Evolutionary conservation across 2,113 vertebrate species (phyloP).

Genomic region (Malaclemys terrapin): DNA sequence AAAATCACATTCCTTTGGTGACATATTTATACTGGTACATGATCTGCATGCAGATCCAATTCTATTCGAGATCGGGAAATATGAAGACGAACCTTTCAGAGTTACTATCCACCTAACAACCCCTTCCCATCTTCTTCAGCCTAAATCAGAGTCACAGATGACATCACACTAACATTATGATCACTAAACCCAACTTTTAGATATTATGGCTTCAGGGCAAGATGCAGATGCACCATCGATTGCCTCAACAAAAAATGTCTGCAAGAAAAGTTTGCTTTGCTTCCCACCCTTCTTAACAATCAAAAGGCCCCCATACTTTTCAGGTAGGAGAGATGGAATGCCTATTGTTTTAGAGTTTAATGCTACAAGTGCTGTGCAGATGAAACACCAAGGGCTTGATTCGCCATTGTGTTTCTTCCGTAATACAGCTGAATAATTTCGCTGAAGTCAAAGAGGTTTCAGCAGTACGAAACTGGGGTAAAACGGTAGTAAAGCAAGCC

Average conservation of each 20-base stretch:
- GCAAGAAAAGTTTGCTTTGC: background rate
- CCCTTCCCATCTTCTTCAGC: background rate
- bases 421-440: background rate
- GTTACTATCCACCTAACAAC: no score
- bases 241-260: background rate
- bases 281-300: background rate
- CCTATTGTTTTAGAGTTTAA: background rate
- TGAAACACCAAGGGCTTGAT: background rate
- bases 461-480: background rate
- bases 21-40: background rate
- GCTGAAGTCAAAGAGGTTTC: background rate
- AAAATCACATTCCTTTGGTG: background rate
- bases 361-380: background rate
- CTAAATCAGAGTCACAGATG: background rate
- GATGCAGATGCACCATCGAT: background rate
- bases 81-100: background rate
- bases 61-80: background rate
- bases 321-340: background rate
- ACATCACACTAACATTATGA: conserved; percentile 28
- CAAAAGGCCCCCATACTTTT: background rate
- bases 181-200: background rate
- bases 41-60: background rate
- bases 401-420: background rate
- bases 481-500: background rate
- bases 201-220: conserved; percentile 18